phyloP scores from a whole-genome alignment of 1,140 invertebrate species.

The Philotrypesis tridentata region DNA sequence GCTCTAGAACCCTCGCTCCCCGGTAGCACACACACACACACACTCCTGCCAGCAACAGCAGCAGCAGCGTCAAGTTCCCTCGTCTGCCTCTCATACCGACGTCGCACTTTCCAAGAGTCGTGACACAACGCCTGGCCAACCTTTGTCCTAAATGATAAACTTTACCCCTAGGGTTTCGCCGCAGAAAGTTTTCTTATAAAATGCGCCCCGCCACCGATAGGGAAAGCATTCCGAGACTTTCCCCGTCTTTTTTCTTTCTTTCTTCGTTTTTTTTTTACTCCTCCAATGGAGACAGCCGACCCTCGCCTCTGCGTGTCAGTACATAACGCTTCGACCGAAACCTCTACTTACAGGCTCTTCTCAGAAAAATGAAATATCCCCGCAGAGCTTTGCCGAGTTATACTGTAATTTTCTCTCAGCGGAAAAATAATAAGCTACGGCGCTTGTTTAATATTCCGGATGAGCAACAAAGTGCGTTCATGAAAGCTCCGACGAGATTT shows the following conservation, averaged over 20 bases:
- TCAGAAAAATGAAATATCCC: background rate
- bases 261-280: too few relatives aligned
- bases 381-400: background rate
- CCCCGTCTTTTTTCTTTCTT: too few relatives aligned
- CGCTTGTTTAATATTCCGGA: too few relatives aligned
- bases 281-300: background rate
- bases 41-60: too few relatives aligned
- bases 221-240: slow-evolving; percentile 63
- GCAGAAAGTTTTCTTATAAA: slow-evolving; percentile 64
- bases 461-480: too few relatives aligned
- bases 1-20: background rate
- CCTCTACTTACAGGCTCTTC: background rate
- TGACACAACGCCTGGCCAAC: slow-evolving; percentile 51
- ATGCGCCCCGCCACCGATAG: slow-evolving; percentile 54
- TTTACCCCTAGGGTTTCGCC: slow-evolving; percentile 58
- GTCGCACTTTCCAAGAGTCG: slow-evolving; percentile 39
- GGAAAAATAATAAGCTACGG: background rate
- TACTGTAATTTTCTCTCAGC: background rate
- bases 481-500: too few relatives aligned
- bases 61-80: slow-evolving; percentile 16
- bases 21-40: background rate
- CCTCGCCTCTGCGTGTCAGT: slow-evolving; percentile 7
- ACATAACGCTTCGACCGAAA: slow-evolving; percentile 10
- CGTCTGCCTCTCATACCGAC: background rate
- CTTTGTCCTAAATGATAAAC: slow-evolving; percentile 69